Evolutionary conservation across 37 sponge, comb jelly and placozoan genomes (phyloP), one percentile per base, ranked within the genome.

Genomic region (Aphrocallistes beatrix): DNA sequence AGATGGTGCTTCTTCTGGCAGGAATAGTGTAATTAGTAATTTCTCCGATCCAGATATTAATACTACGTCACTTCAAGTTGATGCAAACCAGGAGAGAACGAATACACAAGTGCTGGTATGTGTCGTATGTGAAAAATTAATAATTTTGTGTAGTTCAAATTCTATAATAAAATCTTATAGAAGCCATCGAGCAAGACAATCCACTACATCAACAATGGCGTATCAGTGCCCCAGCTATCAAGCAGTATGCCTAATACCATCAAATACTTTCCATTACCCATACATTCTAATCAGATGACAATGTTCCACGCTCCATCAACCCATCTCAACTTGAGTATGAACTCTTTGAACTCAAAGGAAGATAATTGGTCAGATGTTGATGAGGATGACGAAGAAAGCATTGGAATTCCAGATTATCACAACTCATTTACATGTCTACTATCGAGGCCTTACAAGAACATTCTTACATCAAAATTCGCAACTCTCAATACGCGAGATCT

Each of bases 31-130:
- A 19, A 60, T 60, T 28, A 25, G 28, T 3, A 60, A 30, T 60
- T 60, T 60, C 75, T 60, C 75, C 21, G 75, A 60, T 30, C 75
- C 75, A 60, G 75, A 60, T 25, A 60, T 60, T 32, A 60, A 60
- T 13, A 8, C 25, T 25, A 21, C 10, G 28, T 30, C 75, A 19
- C 75, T 25, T 6, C 28, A 60, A 60, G 10, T 3, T 13, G 28
- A 3, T 32, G 10, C 75, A 3, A 60, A 8, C n/a, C n/a, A n/a
- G n/a, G n/a, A 60, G 8, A 1, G 3, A 60, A 25, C 28, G 75
- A 60, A 6, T 60, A 19, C 34, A 60, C 75, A 60, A 60, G 75
- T 60, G 75, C n/a, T 3, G n/a, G n/a, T n/a, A n/a, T n/a, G n/a
- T n/a, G n/a, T n/a, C n/a, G n/a, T n/a, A n/a, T n/a, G n/a, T n/a